Percentiles rank a stretch among this genome's conserved stretches.
These are phyloP conservation scores for Chaetops frenatus DNA, from an alignment of 2,113 vertebrate species.

Conservation along the genomic window DNA sequence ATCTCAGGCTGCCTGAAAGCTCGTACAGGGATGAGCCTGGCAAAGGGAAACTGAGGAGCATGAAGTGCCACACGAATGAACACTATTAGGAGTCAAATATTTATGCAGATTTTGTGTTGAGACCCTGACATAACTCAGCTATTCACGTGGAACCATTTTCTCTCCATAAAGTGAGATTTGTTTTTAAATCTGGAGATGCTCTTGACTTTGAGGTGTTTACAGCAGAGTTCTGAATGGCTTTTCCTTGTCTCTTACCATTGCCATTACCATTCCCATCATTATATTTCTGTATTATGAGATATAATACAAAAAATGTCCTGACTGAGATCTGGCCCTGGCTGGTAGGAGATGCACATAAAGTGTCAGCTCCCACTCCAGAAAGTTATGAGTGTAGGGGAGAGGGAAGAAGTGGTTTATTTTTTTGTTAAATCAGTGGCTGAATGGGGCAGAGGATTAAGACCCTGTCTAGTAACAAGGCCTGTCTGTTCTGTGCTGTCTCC, in stretches of 20 bases:
- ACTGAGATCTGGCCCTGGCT: not conserved
- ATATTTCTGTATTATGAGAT: not conserved
- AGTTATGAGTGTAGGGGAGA: not conserved
- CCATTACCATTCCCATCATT: not conserved
- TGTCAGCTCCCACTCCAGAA: not conserved
- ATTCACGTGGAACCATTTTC: not conserved
- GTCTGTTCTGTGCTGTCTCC: not conserved
- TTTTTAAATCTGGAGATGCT: not conserved
- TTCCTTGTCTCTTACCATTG: not conserved
- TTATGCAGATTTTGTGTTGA: not conserved
- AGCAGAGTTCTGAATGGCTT: not conserved
- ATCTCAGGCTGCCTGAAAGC: not conserved
- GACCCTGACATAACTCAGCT: not conserved
- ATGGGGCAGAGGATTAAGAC: not conserved
- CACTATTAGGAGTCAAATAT: not conserved
- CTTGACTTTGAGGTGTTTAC: not conserved
- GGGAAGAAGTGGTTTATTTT: not conserved
- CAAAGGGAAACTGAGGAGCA: slow-evolving; percentile 1
- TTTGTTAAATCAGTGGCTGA: not conserved
- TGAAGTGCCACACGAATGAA: not conserved
- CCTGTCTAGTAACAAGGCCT: not conserved
- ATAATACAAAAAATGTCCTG: too few species aligned
- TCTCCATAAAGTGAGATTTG: not conserved
- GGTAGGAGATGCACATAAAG: not conserved
- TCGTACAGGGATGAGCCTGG: not conserved